Evolutionary conservation across 2,113 vertebrate species (phyloP).

Genomic region (Haliaeetus leucogaster): DNA sequence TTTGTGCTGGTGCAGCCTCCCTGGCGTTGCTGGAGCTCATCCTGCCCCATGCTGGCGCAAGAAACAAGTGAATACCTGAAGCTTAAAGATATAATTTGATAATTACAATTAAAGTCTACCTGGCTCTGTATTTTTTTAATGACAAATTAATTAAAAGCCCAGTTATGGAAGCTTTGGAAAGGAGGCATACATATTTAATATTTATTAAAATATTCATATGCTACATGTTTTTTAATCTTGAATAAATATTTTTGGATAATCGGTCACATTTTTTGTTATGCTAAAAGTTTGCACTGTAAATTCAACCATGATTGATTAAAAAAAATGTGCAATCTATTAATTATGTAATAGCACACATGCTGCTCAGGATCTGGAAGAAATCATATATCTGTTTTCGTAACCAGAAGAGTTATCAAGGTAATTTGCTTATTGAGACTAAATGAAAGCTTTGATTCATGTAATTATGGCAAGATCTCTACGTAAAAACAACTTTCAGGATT

Average conservation of each 20-base stretch:
- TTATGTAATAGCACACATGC: slow-evolving; percentile 9
- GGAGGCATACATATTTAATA: slow-evolving; percentile 50
- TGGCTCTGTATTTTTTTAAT: slow-evolving; percentile 49
- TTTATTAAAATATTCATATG: slow-evolving; percentile 54
- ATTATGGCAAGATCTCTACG: slow-evolving; percentile 26
- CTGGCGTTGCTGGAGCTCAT: neutral
- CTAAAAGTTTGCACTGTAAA: slow-evolving; percentile 46
- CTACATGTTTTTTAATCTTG: slow-evolving; percentile 21
- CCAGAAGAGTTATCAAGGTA: slow-evolving; percentile 39
- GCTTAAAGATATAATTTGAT: neutral
- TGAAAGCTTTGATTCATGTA: slow-evolving; percentile 54
- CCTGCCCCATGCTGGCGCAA: neutral
- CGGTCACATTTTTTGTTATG: slow-evolving; percentile 24
- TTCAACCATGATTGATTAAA: neutral
- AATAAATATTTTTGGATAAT: slow-evolving; percentile 53
- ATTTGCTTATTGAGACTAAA: slow-evolving; percentile 43
- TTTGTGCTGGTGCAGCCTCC: neutral
- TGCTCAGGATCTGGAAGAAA: slow-evolving; percentile 34
- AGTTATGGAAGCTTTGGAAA: slow-evolving; percentile 1
- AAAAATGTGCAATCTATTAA: slow-evolving; percentile 17
- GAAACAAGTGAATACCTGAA: neutral
- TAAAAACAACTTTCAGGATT: neutral
- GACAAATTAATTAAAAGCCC: slow-evolving; percentile 52
- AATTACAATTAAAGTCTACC: slow-evolving; percentile 3
- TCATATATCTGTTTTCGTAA: slow-evolving; percentile 16